Evolutionary conservation across 2,888 invertebrate genomes (phyloP).

Genomic region (Ganaspis brasiliensis): DNA sequence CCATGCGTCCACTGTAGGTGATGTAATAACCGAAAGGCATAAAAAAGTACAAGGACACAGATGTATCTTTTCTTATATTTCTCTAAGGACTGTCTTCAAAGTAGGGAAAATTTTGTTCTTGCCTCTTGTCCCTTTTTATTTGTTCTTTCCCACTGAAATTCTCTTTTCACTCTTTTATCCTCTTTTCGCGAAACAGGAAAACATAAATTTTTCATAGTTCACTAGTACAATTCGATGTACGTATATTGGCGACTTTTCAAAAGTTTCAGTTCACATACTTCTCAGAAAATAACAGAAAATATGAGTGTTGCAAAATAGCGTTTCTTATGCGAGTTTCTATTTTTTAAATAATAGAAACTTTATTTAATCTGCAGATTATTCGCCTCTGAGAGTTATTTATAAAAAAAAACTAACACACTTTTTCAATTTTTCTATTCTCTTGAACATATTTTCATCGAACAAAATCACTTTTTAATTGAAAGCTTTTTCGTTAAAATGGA

Average conservation of each 20-base stretch:
- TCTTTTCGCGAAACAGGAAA: conserved; percentile 62
- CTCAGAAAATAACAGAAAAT: conserved; percentile 40
- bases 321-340: too few relatives aligned
- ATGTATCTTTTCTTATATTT: conserved; percentile 69
- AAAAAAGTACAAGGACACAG: conserved; percentile 14
- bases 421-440: too few relatives aligned
- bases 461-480: neutral
- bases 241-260: conserved; percentile 41
- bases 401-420: too few relatives aligned
- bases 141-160: conserved; percentile 44
- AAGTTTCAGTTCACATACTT: conserved; percentile 56
- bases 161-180: conserved; percentile 19
- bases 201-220: conserved; percentile 75
- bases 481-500: neutral
- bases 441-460: neutral
- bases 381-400: too few relatives aligned
- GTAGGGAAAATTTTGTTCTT: conserved; percentile 57
- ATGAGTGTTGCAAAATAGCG: neutral
- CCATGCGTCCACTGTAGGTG: neutral
- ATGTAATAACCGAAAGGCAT: conserved; percentile 5
- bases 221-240: conserved; percentile 49
- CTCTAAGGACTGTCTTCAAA: conserved; percentile 66
- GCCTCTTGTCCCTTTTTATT: conserved; percentile 45
- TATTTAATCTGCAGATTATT: too few relatives aligned
- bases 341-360: too few relatives aligned